Evolutionary conservation across 2,113 vertebrate species (phyloP).

Genomic region (Bufo gargarizans): DNA sequence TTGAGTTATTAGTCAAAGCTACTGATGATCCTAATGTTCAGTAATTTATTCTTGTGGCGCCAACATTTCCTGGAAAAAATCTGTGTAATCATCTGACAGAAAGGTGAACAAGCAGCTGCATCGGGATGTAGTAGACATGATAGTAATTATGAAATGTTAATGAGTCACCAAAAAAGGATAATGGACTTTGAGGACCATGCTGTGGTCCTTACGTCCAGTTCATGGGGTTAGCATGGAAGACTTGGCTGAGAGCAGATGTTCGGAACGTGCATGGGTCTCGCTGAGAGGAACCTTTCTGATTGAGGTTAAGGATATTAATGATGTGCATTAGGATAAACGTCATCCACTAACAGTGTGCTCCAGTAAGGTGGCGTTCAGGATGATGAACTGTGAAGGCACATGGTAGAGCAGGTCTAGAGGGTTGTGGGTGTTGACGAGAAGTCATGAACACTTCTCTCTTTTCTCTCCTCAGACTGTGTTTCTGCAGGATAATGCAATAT

Average conservation of each 20-base stretch:
- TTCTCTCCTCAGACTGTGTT: slow-evolving; percentile 80
- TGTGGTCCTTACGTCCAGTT: background rate
- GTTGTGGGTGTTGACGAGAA: background rate
- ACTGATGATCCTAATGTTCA: background rate
- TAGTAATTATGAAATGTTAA: background rate
- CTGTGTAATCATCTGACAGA: background rate
- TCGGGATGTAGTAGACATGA: background rate
- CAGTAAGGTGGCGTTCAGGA: background rate
- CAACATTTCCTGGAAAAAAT: background rate
- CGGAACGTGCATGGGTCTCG: background rate
- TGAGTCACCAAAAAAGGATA: background rate
- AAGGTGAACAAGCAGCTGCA: background rate
- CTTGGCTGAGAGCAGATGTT: background rate
- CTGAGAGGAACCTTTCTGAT: background rate
- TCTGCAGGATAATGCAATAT: slow-evolving; percentile 87
- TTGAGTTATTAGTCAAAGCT: background rate
- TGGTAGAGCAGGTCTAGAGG: background rate
- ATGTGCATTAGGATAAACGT: background rate
- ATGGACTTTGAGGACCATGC: background rate
- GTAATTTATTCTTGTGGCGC: background rate
- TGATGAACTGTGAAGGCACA: background rate
- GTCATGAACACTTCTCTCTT: background rate
- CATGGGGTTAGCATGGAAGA: background rate
- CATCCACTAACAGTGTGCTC: background rate
- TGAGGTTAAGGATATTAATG: background rate